Conservation (phyloP, 2,113 vertebrate genomes). For the Hucho hucho region DNA sequence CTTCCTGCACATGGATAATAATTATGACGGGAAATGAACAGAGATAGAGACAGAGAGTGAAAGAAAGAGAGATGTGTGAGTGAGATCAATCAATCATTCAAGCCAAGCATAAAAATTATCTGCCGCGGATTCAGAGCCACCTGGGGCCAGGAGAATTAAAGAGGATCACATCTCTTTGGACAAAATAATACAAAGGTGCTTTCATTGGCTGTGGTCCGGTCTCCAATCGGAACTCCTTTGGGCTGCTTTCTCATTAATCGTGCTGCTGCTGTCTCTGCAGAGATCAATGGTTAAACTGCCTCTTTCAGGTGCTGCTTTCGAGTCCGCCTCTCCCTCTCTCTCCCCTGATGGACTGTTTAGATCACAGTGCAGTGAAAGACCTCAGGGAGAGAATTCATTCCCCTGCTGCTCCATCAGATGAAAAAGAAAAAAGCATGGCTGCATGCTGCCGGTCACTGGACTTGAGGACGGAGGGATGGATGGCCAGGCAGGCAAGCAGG, state of each 20-base stretch:
- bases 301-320: conserved; percentile 5
- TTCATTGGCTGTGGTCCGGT: conserved; percentile 12
- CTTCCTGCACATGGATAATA: not conserved
- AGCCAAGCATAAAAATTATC: not conserved
- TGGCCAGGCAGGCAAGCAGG: no score
- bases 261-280: not conserved
- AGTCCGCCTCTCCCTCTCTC: not conserved
- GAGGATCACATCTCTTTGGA: not conserved
- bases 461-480: no score
- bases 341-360: not conserved
- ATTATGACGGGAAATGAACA: not conserved
- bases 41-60: not conserved
- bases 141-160: conserved; percentile 1
- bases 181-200: conserved; percentile 4
- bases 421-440: not conserved
- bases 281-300: conserved; percentile 5
- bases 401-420: not conserved
- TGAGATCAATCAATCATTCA: not conserved
- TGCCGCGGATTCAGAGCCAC: not conserved
- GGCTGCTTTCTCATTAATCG: conserved; percentile 13
- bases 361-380: not conserved
- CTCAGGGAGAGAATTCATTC: not conserved
- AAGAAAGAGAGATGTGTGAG: not conserved
- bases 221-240: not conserved
- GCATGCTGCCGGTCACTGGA: not conserved